phyloP scores from a whole-genome alignment of 2,797 vertebrate genomes.

The Amblyopsis hoosieri region DNA sequence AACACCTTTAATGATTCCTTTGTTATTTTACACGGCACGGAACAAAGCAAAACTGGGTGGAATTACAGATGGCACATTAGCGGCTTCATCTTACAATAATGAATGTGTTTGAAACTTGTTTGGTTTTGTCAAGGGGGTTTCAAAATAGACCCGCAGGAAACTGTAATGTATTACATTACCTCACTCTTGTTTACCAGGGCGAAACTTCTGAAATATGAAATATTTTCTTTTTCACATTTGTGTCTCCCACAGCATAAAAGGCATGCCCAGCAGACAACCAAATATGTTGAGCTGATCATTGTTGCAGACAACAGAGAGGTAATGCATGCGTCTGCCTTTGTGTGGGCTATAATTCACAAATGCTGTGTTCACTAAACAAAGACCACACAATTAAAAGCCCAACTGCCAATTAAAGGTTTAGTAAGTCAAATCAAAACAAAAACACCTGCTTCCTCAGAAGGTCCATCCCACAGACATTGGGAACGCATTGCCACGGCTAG shows the following conservation, averaged over 20 bases:
- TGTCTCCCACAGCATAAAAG: slow-evolving; percentile 85
- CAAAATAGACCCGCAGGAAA: background rate
- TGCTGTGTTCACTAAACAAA: slow-evolving; percentile 14
- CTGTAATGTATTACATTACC: background rate
- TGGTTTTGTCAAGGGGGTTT: slow-evolving; percentile 12
- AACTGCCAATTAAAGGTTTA: background rate
- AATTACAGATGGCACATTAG: background rate
- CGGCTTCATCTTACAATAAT: slow-evolving; percentile 25
- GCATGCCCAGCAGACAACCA: slow-evolving; percentile 89
- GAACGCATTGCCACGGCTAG: no score
- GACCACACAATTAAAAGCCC: slow-evolving; percentile 17
- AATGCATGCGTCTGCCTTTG: slow-evolving; percentile 52
- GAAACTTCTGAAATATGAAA: background rate
- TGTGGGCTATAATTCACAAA: slow-evolving; percentile 18
- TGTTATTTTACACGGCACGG: background rate
- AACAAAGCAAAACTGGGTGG: slow-evolving; percentile 7
- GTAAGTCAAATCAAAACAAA: no score
- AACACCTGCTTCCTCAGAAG: no score
- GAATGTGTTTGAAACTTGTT: slow-evolving; percentile 6
- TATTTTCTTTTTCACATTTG: background rate
- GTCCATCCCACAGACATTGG: no score
- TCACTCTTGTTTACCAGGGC: background rate
- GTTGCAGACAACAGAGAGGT: slow-evolving; percentile 99
- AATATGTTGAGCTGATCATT: slow-evolving; percentile 97
- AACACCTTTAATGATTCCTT: slow-evolving; percentile 12